These are phyloP conservation scores for Noctuana brunneofusca DNA, from an alignment of 2,888 invertebrate genomes.

Conservation along the genomic window DNA sequence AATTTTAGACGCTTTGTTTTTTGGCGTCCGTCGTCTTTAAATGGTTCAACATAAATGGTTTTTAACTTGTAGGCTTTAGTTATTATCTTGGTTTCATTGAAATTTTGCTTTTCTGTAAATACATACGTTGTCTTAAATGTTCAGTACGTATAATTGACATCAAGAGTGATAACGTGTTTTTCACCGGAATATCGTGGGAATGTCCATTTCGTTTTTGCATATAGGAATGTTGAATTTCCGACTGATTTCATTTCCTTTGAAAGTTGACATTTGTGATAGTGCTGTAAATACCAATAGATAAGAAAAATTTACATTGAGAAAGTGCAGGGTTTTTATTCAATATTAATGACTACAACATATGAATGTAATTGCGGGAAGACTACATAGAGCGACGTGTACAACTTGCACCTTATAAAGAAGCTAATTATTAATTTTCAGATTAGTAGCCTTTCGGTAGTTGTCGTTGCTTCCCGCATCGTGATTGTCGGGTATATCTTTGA, in stretches of 20 bases:
- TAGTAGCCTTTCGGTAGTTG: background rate
- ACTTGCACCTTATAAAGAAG: background rate
- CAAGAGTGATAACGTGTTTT: constrained; percentile 6
- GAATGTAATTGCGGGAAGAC: background rate
- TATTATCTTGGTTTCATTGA: background rate
- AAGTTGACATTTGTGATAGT: constrained; percentile 6
- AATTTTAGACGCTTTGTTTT: background rate
- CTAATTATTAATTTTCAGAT: background rate
- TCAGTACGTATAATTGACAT: background rate
- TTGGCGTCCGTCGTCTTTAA: background rate
- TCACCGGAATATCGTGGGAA: constrained; percentile 16
- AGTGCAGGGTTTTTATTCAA: background rate
- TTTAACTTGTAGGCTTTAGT: background rate
- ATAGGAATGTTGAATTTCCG: constrained; percentile 12
- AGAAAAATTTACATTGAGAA: background rate
- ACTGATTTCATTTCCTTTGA: constrained; percentile 23
- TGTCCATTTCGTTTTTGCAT: constrained; percentile 5
- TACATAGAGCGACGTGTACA: background rate
- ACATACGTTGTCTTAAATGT: background rate
- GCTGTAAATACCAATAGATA: background rate
- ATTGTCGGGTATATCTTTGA: background rate
- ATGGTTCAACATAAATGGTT: background rate
- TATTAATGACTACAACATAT: background rate
- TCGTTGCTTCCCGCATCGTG: background rate
- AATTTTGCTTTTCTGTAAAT: background rate